Conservation (phyloP, 2,888 invertebrate species). For the Colletes collaris region DNA sequence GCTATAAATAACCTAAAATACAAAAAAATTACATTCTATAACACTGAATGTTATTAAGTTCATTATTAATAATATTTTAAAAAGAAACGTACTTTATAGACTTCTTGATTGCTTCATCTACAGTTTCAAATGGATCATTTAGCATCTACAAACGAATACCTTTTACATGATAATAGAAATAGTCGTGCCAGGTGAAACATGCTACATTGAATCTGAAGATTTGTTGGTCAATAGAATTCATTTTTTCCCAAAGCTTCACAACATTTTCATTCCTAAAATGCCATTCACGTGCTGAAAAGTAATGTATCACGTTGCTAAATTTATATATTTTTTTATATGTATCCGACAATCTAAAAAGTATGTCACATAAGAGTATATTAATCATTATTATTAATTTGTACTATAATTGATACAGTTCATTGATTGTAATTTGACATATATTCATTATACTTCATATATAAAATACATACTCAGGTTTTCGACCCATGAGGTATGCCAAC, state of each 20-base stretch:
- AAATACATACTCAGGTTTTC: conserved; percentile 85
- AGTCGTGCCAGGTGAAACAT: conserved; percentile 89
- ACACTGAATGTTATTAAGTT: background rate
- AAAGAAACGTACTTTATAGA: conserved; percentile 50
- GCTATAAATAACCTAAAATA: conserved; percentile 71
- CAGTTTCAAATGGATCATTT: conserved; percentile 89
- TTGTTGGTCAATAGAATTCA: conserved; percentile 85
- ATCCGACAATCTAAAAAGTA: conserved; percentile 84
- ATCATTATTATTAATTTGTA: background rate
- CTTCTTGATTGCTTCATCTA: conserved; percentile 86
- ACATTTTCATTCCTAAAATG: conserved; percentile 87
- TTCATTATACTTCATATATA: background rate
- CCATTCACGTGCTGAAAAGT: conserved; percentile 92
- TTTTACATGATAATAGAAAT: conserved; percentile 86
- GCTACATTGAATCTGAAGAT: conserved; percentile 89
- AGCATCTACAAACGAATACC: conserved; percentile 90
- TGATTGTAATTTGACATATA: no score
- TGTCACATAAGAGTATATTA: background rate
- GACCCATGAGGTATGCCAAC: conserved; percentile 84
- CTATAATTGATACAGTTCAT: no score
- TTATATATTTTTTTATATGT: conserved; percentile 90
- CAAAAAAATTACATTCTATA: conserved; percentile 4
- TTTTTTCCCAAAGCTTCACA: conserved; percentile 85
- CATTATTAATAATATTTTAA: background rate
- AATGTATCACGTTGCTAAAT: conserved; percentile 88